Evolutionary conservation across 2,113 vertebrate genomes (phyloP).

Genomic region (Tragulus kanchil): DNA sequence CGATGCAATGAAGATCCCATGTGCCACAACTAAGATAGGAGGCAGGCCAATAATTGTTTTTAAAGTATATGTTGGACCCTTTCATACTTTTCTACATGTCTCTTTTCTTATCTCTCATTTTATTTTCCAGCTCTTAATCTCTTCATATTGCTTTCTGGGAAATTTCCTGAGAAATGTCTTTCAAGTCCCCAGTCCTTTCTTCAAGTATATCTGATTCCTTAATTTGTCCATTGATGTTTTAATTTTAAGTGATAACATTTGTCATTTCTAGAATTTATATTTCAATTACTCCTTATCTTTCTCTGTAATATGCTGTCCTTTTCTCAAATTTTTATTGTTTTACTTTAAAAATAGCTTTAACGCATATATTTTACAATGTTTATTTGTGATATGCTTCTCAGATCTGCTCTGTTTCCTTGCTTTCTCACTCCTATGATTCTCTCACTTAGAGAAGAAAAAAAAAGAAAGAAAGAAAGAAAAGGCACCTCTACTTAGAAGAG

Average conservation of each 20-base stretch:
- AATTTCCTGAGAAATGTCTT: not conserved
- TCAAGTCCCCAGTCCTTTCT: constrained; percentile 14
- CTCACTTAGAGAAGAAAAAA: not conserved
- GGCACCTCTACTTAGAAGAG: not conserved
- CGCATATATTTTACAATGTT: not conserved
- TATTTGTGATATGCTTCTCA: not conserved
- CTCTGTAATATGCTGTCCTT: not conserved
- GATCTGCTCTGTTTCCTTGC: constrained; percentile 27
- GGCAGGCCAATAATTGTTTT: too few species aligned
- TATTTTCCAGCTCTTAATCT: constrained; percentile 5
- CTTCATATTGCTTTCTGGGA: not conserved
- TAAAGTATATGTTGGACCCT: not conserved
- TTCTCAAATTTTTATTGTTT: not conserved
- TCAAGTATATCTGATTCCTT: constrained; percentile 4
- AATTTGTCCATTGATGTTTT: not conserved
- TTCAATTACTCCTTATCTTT: constrained; percentile 23
- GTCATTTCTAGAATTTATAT: not conserved
- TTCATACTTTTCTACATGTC: constrained; percentile 5
- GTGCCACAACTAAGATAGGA: too few species aligned
- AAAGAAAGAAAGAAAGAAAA: not conserved
- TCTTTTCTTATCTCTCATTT: not conserved
- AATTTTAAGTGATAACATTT: constrained; percentile 4
- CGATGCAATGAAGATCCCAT: too few species aligned
- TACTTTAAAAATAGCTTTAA: not conserved
- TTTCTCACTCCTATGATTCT: not conserved